Evolutionary conservation across 2,797 vertebrate species (phyloP).

Genomic region (Smutsia temminckii): DNA sequence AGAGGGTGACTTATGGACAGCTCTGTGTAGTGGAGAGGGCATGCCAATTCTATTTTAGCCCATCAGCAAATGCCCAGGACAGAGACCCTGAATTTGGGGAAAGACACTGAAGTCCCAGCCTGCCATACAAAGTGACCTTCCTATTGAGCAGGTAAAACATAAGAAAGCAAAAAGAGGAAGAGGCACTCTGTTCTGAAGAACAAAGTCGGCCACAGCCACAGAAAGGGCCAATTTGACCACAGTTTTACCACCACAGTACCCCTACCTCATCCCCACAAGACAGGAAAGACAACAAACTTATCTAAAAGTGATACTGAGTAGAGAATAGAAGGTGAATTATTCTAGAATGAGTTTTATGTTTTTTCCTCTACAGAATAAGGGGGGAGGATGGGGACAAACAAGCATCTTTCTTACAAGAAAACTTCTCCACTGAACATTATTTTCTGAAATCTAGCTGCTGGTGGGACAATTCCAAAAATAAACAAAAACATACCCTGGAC

Average conservation of each 20-base stretch:
- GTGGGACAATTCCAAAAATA: conserved; percentile 61
- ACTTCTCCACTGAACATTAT: background rate
- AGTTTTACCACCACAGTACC: background rate
- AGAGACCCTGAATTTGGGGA: background rate
- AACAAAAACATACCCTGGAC: conserved; percentile 22
- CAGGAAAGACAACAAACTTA: background rate
- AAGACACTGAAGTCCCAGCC: background rate
- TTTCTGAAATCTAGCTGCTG: conserved; percentile 37
- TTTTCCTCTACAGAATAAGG: background rate
- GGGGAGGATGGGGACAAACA: background rate
- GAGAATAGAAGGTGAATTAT: background rate
- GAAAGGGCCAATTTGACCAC: background rate
- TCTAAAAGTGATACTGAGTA: background rate
- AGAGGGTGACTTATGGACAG: background rate
- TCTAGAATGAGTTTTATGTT: background rate
- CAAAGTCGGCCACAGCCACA: background rate
- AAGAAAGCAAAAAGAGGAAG: background rate
- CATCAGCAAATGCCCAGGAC: background rate
- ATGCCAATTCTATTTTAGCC: background rate
- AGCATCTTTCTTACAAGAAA: conserved; percentile 4
- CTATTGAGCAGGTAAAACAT: background rate
- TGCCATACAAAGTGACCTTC: background rate
- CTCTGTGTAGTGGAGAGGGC: background rate
- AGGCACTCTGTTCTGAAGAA: background rate
- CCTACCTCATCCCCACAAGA: background rate